Base-by-base conservation (phyloP, 2,888 invertebrate species). In the Phortica magna region DNA sequence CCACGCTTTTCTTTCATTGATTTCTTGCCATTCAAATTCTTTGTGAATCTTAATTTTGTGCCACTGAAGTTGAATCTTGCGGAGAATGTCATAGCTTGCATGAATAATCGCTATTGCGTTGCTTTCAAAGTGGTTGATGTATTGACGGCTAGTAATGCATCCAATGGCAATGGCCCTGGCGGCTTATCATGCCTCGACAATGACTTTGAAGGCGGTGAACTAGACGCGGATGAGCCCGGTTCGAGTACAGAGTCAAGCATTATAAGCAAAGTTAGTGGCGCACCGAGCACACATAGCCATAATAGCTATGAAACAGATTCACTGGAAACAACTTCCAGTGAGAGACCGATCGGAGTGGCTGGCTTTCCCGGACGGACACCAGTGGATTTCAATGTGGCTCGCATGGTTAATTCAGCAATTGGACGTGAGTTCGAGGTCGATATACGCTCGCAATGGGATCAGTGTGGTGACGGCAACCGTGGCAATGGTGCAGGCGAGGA, bases 11-110 rank as follows among this genome's bases (percentile, higher is more conserved):
- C 93, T 78, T 95, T 95, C 84, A 93, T 95, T 68, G 95, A 95
- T 87, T 95, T 95, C 86, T 94, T 95, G 81, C 94, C 95, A 72
- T 92, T 94, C 78, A 94, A 95, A 48, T 93, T 95, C 85, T 93
- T 94, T 65, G 91, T 96, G 1, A 94, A 94, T 82, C 91, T 95
- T 71, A 93, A 94, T 76, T 95, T 96, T 88, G 87, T 92, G 19
- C 95, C 95, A 5, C 90, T 92, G 2, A 92, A 93, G 76, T 91
- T 96, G 70, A 93, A 93, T 53, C 91, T 96, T 67, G 93, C 94
- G 48, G 96, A 96, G 88, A 95, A 96, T 90, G 94, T 95, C 77
- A 92, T 96, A 31, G 94, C 94, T 0, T 94, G 94, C 77, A 93
- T 94, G 89, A 94, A 94, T 81, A 92, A 93, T 73, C 93, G 94